Evolutionary conservation across 2,113 vertebrate species (phyloP), one percentile per base, ranked within the genome.

Genomic region (Dermatemys mawii): DNA sequence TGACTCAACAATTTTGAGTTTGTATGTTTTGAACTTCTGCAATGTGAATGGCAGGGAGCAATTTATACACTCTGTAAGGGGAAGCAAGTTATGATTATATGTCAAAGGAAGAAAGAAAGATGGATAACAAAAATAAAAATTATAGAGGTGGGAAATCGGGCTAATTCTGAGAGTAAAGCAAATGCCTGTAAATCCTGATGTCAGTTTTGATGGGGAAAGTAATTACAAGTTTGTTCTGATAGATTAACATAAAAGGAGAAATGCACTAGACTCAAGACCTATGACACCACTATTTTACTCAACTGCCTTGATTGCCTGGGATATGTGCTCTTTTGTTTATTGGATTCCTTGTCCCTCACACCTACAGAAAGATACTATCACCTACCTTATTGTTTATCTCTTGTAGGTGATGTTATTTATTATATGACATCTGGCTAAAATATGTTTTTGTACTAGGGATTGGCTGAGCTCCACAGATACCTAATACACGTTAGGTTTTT

Each of bases 231-330:
- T 11, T 86, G 54, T 88, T 32, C 19, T 88, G n/a, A 92, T 32
- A 88, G 70, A n/a, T 46, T 7, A 92, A 96, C 14, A 38, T 41
- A 27, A 90, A 79, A 55, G 55, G 81, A 92, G 54, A 92, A 94
- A 85, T 50, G 2, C 2, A 29, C 44, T 83, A 29, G 3, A 91
- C 73, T 89, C 67, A 50, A 88, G 17, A 73, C 38, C 7, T 38
- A 11, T 82, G 29, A 26, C 53, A 67, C 4, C 82, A 8, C 83
- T 73, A 55, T 88, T 93, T 88, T 55, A 89, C 17, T 87, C 60
- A 89, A 41, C 46, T 41, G 3, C 32, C 21, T 75, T 6, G 22
- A 91, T 81, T 53, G 24, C 8, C 44, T 85, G 38, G 91, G 9
- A 81, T 78, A 51, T 2, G 29, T 83, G 86, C 60, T 21, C 38